These are phyloP conservation scores for Coptodon bakossiorum DNA, from an alignment of 2,113 vertebrate genomes.

Conservation along the genomic window DNA sequence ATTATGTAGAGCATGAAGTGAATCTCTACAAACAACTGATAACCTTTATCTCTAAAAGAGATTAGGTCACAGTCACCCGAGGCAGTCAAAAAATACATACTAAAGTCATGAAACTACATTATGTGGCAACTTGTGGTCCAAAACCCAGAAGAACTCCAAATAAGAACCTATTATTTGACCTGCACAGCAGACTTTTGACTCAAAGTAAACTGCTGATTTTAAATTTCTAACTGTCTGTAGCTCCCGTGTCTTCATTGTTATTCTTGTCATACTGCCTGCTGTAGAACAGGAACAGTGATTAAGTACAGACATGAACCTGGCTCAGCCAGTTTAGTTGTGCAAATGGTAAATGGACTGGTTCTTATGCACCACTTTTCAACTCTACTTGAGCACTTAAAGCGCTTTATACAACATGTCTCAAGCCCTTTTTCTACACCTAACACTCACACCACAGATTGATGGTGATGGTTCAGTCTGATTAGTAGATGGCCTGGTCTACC, in stretches of 20 bases:
- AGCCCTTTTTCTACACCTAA: not conserved
- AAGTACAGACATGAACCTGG: not conserved
- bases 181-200: not conserved
- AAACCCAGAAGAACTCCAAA: not conserved
- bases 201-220: not conserved
- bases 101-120: not conserved
- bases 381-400: not conserved
- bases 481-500: not conserved
- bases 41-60: not conserved
- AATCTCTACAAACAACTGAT: not conserved
- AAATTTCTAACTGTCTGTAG: not conserved
- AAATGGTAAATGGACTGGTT: not conserved
- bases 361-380: not conserved
- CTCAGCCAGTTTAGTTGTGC: constrained; percentile 9
- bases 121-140: not conserved
- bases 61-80: not conserved
- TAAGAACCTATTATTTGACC: not conserved
- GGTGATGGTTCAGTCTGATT: not conserved
- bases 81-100: not conserved
- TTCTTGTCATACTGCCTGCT: not conserved
- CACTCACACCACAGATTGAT: not conserved
- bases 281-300: constrained; percentile 18
- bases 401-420: not conserved
- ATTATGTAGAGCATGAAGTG: not conserved
- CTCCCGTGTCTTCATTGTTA: not conserved